A percentile compares a stretch with the other conserved stretches of the same genome.
These are phyloP conservation scores for Pseudocheirus occidentalis DNA, from an alignment of 2,797 vertebrate genomes.

Conservation along the genomic window DNA sequence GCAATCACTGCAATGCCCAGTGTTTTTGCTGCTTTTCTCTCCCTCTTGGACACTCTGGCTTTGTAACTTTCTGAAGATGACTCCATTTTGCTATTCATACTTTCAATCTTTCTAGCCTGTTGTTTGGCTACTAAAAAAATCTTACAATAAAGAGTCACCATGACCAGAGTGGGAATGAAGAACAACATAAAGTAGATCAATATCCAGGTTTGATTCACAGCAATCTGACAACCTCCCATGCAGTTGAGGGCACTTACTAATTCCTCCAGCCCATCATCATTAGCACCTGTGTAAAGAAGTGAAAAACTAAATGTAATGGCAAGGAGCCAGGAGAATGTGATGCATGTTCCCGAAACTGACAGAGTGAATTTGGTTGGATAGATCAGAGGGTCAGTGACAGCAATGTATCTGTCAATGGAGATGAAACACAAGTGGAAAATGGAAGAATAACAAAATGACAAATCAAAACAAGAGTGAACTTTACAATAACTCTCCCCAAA, in stretches of 20 bases:
- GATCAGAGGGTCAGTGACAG: slow-evolving; percentile 55
- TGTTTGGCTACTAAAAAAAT: slow-evolving; percentile 73
- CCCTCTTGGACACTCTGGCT: slow-evolving; percentile 46
- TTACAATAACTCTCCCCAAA: slow-evolving; percentile 87
- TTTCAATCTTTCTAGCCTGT: slow-evolving; percentile 77
- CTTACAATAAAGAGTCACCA: slow-evolving; percentile 66
- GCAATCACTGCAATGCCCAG: slow-evolving; percentile 70
- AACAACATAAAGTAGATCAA: slow-evolving; percentile 60
- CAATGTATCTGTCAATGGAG: slow-evolving; percentile 59
- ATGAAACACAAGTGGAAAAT: slow-evolving; percentile 91
- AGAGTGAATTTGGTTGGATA: slow-evolving; percentile 51
- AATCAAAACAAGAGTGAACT: slow-evolving; percentile 88
- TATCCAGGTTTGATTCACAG: slow-evolving; percentile 58
- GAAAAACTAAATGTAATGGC: slow-evolving; percentile 13
- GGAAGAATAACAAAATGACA: slow-evolving; percentile 89
- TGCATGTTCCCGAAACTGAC: slow-evolving; percentile 19
- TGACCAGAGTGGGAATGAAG: slow-evolving; percentile 56
- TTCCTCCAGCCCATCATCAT: slow-evolving; percentile 55
- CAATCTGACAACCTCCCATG: slow-evolving; percentile 59
- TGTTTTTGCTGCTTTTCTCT: slow-evolving; percentile 83
- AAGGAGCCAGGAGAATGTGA: slow-evolving; percentile 57
- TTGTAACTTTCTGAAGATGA: slow-evolving; percentile 4
- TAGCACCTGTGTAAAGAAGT: background rate
- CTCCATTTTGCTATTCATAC: slow-evolving; percentile 22
- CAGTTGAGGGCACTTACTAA: slow-evolving; percentile 58